A percentile compares a stretch with the other conserved stretches of the same genome.
Evolutionary conservation across 1,140 invertebrate genomes (phyloP).

Genomic region (Chymomyza costata): DNA sequence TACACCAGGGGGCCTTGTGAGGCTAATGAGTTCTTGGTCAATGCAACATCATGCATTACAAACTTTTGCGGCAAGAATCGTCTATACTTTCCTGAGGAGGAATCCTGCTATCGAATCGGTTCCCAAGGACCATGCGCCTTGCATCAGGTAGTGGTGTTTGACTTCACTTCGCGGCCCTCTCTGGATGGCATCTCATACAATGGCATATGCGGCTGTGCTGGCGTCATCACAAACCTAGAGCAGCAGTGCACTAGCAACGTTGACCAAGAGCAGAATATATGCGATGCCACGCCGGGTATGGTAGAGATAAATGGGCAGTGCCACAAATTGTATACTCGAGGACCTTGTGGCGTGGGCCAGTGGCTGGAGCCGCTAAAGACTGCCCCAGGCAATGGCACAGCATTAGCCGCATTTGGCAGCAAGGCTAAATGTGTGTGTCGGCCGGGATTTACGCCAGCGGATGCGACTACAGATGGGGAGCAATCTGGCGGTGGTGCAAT

Average conservation of each 20-base stretch:
- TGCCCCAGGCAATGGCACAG: conserved; percentile 57
- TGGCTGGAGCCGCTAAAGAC: conserved; percentile 81
- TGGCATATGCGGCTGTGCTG: conserved; percentile 84
- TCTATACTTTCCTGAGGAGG: conserved; percentile 83
- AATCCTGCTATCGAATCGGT: conserved; percentile 85
- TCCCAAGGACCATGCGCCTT: conserved; percentile 82
- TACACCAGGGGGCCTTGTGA: conserved; percentile 86
- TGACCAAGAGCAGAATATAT: conserved; percentile 75
- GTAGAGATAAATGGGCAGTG: conserved; percentile 80
- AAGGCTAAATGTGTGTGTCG: conserved; percentile 83
- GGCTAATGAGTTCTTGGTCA: conserved; percentile 80
- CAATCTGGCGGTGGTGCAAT: neutral
- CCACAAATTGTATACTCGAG: conserved; percentile 83
- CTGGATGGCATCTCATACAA: conserved; percentile 88
- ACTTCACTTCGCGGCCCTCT: conserved; percentile 84
- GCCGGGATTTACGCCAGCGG: conserved; percentile 79
- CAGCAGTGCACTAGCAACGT: conserved; percentile 54
- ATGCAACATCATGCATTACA: conserved; percentile 78
- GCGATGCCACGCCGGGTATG: conserved; percentile 79
- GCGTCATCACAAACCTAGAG: conserved; percentile 67
- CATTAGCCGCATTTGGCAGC: conserved; percentile 32
- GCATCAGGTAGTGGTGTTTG: conserved; percentile 85
- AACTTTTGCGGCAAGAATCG: conserved; percentile 84
- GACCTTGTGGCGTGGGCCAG: conserved; percentile 83
- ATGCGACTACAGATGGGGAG: conserved; percentile 22